Evolutionary conservation across 2,888 invertebrate species (phyloP), one percentile per base, ranked within the genome.

Genomic region (Machimus atricapillus): DNA sequence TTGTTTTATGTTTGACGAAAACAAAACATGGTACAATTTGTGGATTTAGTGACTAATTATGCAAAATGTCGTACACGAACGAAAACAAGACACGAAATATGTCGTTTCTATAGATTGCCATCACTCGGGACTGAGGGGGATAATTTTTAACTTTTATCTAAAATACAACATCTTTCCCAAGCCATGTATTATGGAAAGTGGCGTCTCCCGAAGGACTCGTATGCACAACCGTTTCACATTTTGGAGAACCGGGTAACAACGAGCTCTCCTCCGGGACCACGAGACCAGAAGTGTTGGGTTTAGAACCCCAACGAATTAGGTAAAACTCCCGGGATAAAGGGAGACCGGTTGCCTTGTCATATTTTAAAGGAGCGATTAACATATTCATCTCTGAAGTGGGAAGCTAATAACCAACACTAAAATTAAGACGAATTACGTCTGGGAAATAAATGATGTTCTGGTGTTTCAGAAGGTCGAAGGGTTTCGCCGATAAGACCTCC

Each of bases 221-320:
- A 58, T 58, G 82, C 82, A 83, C 83, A 83, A 83, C 58, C 83
- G 43, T 83, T 83, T 83, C 73, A 23, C 66, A 66, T 83, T 83
- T 83, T 7, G 43, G 66, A 40, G 9, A 37, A 19, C 83, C 37
- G 66, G 83, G 66, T 82, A 82, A 82, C 58, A 82, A 82, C 82
- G 19, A 52, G 52, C 82, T 34, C 27, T 73, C 34, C 83, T 40
- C 73, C 66, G 66, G 66, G 66, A 66, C 66, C 66, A 66, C 23
- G 4, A 19, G 27, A 46, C 43, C 66, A 40, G 40, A 66, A 66
- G 66, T 66, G 12, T 27, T n/a, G 66, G 66, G 66, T 66, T 23
- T 23, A 19, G 66, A 66, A 23, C 66, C 66, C 66, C 66, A 27
- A 66, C 66, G 23, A n/a, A 66, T 8, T 66, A 27, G 14, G 27